Percentiles rank a stretch among this genome's conserved stretches.
phyloP scores from a whole-genome alignment of 2,113 vertebrate species.

The Felis chaus region DNA sequence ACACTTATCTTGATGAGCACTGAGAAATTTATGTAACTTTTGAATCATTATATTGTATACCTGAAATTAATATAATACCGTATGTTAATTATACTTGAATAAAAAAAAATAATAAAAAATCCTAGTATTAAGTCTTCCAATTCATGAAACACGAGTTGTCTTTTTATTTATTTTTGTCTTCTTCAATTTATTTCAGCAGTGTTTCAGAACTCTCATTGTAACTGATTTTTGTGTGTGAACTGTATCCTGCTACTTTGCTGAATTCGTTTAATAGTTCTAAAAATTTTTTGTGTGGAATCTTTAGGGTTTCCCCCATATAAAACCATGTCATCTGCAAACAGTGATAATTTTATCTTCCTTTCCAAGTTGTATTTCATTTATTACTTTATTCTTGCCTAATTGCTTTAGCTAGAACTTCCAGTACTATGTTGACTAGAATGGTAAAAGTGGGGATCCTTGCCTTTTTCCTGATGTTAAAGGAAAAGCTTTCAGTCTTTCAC shows the following conservation, averaged over 20 bases:
- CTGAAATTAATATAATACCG: not conserved
- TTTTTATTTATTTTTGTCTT: conserved; percentile 7
- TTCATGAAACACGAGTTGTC: not conserved
- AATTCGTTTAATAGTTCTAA: not conserved
- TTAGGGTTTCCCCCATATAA: not conserved
- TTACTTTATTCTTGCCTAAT: not conserved
- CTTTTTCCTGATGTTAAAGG: not conserved
- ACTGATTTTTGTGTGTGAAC: not conserved
- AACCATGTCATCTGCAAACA: not conserved
- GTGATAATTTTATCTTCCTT: not conserved
- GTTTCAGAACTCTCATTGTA: not conserved
- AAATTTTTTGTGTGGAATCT: not conserved
- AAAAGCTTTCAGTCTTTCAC: not conserved
- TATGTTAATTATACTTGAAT: not conserved
- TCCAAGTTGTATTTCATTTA: not conserved
- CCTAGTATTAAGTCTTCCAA: not conserved
- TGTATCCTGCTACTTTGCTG: not conserved
- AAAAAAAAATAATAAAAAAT: not conserved
- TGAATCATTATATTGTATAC: not conserved
- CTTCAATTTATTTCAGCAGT: not conserved
- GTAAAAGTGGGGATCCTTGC: not conserved
- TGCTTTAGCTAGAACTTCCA: not conserved
- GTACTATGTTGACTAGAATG: not conserved
- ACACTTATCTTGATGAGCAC: not conserved
- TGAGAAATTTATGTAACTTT: not conserved